Evolutionary conservation across 2,888 invertebrate species (phyloP).

Genomic region (Venusia cambrica): DNA sequence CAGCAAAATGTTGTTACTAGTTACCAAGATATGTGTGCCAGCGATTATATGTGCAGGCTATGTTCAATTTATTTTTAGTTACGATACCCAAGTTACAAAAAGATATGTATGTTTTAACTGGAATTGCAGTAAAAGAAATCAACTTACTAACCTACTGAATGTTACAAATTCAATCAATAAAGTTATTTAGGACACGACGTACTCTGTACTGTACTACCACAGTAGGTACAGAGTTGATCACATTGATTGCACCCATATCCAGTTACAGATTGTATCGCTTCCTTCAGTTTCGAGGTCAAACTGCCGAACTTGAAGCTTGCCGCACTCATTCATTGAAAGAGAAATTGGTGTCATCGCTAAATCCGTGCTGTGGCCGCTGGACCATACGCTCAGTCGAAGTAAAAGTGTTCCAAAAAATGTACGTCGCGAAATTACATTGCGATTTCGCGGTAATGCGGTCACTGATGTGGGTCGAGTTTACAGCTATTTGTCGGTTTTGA

Average conservation of each 20-base stretch:
- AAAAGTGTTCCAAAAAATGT: conserved; percentile 79
- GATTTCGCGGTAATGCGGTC: conserved; percentile 77
- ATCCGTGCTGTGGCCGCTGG: conserved; percentile 52
- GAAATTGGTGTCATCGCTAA: conserved; percentile 76
- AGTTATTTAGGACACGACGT: too few species aligned
- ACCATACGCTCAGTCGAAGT: conserved; percentile 66
- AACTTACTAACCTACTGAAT: too few species aligned
- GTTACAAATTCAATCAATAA: conserved; percentile 6
- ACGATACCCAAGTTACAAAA: too few species aligned
- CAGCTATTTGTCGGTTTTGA: conserved; percentile 69
- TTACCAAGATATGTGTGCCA: too few species aligned
- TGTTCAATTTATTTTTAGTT: too few species aligned
- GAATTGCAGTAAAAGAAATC: too few species aligned
- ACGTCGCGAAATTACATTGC: conserved; percentile 79
- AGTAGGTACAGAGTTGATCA: conserved; percentile 6
- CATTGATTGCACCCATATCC: conserved; percentile 20
- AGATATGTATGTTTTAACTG: too few species aligned
- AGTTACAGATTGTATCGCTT: conserved; percentile 26
- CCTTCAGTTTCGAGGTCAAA: conserved; percentile 37
- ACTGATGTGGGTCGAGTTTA: conserved; percentile 74
- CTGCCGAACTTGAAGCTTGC: conserved; percentile 41
- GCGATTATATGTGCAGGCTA: too few species aligned
- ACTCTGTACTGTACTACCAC: too few species aligned
- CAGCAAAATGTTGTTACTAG: too few species aligned
- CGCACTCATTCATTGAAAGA: conserved; percentile 66